Percentiles rank a stretch among this genome's conserved stretches.
These are phyloP conservation scores for Conopomorpha cramerella DNA, from an alignment of 1,140 invertebrate species.

Conservation along the genomic window DNA sequence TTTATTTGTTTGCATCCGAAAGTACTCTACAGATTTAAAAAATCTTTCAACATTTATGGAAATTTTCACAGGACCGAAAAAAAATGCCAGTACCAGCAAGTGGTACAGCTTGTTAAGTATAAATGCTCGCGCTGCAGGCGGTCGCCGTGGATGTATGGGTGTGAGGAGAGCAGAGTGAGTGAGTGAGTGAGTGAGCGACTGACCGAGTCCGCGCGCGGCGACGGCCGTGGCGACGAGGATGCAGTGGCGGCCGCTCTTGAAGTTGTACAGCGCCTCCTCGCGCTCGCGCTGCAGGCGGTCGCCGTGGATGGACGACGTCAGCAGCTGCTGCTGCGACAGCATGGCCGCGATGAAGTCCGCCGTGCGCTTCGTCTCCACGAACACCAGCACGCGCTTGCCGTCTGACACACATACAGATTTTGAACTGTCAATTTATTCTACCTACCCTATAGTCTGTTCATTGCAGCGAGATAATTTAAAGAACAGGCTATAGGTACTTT, in stretches of 20 bases:
- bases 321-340: slow-evolving; percentile 67
- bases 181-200: too few relatives aligned
- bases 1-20: too few relatives aligned
- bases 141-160: too few relatives aligned
- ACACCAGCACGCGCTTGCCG: slow-evolving; percentile 74
- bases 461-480: too few relatives aligned
- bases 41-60: slow-evolving; percentile 7
- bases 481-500: too few relatives aligned
- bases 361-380: slow-evolving; percentile 87
- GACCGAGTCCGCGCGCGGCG: slow-evolving; percentile 83
- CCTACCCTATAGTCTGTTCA: too few relatives aligned
- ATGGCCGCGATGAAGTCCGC: slow-evolving; percentile 85
- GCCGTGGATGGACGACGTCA: slow-evolving; percentile 92
- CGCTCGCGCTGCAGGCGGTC: slow-evolving; percentile 88
- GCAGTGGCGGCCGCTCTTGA: slow-evolving; percentile 72
- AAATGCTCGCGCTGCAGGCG: too few relatives aligned
- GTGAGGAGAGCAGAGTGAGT: too few relatives aligned
- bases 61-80: background rate
- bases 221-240: slow-evolving; percentile 94
- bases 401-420: slow-evolving; percentile 11
- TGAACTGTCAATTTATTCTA: background rate
- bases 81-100: too few relatives aligned
- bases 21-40: too few relatives aligned
- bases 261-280: slow-evolving; percentile 85
- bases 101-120: too few relatives aligned